Evolutionary conservation across 2,888 invertebrate species (phyloP).

Genomic region (Lochmaea crataegi): DNA sequence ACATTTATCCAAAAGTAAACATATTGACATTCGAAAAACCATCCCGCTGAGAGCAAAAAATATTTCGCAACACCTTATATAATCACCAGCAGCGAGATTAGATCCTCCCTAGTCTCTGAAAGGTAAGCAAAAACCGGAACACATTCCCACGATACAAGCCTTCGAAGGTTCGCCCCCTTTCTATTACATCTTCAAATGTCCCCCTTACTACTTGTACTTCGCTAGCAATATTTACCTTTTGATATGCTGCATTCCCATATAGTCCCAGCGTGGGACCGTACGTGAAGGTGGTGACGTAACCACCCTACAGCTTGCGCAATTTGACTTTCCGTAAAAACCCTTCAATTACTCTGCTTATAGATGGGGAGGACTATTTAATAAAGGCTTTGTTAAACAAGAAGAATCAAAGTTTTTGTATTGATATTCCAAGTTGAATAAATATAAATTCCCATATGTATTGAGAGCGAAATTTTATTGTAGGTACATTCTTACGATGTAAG

Average conservation of each 20-base stretch:
- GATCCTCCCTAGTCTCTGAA: constrained; percentile 36
- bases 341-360: constrained; percentile 42
- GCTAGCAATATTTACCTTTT: constrained; percentile 50
- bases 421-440: not conserved
- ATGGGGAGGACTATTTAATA: constrained; percentile 20
- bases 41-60: constrained; percentile 35
- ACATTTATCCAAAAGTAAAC: constrained; percentile 38
- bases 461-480: no score
- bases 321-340: constrained; percentile 50
- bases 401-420: not conserved
- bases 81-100: constrained; percentile 24
- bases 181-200: constrained; percentile 31
- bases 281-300: constrained; percentile 49
- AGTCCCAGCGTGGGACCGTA: constrained; percentile 53
- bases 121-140: constrained; percentile 37
- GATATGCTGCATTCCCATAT: constrained; percentile 53
- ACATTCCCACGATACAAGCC: constrained; percentile 44
- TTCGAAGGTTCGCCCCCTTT: constrained; percentile 27
- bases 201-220: constrained; percentile 46
- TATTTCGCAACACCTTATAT: constrained; percentile 29
- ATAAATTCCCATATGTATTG: not conserved
- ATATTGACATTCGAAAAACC: constrained; percentile 38
- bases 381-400: constrained; percentile 23
- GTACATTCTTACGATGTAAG: no score
- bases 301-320: constrained; percentile 44